These are phyloP conservation scores for Neodiprion fabricii DNA, from an alignment of 1,140 invertebrate genomes.

Conservation along the genomic window DNA sequence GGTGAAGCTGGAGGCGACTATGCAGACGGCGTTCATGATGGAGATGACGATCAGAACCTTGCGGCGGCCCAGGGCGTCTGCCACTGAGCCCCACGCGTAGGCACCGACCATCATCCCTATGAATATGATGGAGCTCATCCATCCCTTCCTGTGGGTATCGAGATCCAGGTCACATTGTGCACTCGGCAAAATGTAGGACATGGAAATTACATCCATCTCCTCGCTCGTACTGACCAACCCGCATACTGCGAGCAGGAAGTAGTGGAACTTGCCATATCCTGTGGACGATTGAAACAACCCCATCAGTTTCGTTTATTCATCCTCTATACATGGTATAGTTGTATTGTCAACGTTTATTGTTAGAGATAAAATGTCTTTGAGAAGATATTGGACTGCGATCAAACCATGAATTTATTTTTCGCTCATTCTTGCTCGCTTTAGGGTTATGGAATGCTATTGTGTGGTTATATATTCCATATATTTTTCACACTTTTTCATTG, in stretches of 20 bases:
- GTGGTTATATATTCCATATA: too few species aligned
- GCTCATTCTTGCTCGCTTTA: too few species aligned
- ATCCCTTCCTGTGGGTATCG: conserved; percentile 86
- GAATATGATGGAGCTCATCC: conserved; percentile 86
- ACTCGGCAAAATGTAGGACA: conserved; percentile 92
- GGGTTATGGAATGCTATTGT: too few species aligned
- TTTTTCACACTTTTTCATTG: too few species aligned
- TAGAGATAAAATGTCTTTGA: too few species aligned
- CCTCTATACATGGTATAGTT: too few species aligned
- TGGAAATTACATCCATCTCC: conserved; percentile 94
- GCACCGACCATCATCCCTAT: conserved; percentile 94
- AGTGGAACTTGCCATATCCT: conserved; percentile 94
- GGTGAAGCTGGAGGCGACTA: conserved; percentile 85
- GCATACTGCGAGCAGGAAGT: conserved; percentile 84
- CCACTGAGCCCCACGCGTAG: conserved; percentile 89
- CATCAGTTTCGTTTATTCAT: neutral
- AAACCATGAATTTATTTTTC: too few species aligned
- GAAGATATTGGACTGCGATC: too few species aligned
- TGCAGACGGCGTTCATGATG: conserved; percentile 87
- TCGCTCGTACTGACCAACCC: conserved; percentile 94
- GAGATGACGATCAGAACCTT: conserved; percentile 87
- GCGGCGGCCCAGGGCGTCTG: conserved; percentile 84
- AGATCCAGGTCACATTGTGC: conserved; percentile 91
- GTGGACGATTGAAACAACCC: conserved; percentile 33
- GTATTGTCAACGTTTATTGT: too few species aligned